Evolutionary conservation across 2,888 invertebrate genomes (phyloP), one percentile per base, ranked within the genome.

Genomic region (Eupithecia vulgata): DNA sequence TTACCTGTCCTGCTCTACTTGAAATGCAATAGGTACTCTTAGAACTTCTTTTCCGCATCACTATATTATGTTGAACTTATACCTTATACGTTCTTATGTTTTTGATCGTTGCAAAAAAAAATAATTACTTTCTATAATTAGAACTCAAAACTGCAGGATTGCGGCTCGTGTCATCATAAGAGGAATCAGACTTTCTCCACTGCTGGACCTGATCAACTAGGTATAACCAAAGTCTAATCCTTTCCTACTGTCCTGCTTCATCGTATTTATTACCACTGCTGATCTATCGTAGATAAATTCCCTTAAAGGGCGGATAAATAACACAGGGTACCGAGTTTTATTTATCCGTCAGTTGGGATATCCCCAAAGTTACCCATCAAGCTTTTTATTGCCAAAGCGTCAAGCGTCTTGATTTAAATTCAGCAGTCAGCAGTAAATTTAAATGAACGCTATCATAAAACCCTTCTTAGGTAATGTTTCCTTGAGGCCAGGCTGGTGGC

Each of bases 381-480:
- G 34, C 61, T 34, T 61, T 68, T 37, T 62, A 42, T 34, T 0
- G 34, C 40, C 15, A 70, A 71, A 62, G 30, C 62, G 37, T 64
- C 62, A 62, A 67, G 59, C 21, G 34, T 13, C 68, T 65, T 62
- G 21, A 66, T 64, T 70, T 67, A 57, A 70, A 64, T 37, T 61
- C 15, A 65, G 62, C 45, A 40, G 30, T 34, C 40, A 52, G 61
- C 40, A 30, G 66, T 68, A 68, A 71, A 70, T 70, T 70, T 67
- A 61, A 68, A 37, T 34, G 52, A 69, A 69, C 45, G 69, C 35
- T 75, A 73, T 71, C 71, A 66, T 69, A 66, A 65, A 67, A 35
- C 67, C 52, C 57, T 70, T 71, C 35, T 40, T 40, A 64, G 25
- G 64, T 67, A 75, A 75, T 72, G 72, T 70, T 72, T 70, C 72